Evolutionary conservation across 2,888 invertebrate species (phyloP).

Genomic region (Julus scanicus): DNA sequence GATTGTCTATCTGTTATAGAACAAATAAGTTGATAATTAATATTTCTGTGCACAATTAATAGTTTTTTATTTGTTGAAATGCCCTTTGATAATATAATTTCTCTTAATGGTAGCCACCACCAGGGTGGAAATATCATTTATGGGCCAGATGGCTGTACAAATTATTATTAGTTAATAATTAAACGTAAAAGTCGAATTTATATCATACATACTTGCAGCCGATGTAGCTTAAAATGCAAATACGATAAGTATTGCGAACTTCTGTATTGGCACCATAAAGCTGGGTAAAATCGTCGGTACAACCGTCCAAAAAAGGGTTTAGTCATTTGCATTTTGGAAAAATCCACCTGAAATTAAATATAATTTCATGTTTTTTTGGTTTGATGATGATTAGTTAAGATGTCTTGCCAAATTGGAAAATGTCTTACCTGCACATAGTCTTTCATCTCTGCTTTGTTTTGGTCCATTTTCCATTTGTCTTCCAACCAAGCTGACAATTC

Average conservation of each 20-base stretch:
- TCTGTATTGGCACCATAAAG: constrained; percentile 78
- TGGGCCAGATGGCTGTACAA: too few relatives aligned
- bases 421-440: constrained; percentile 75
- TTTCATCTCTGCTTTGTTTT: constrained; percentile 78
- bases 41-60: too few relatives aligned
- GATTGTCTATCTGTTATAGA: constrained; percentile 77
- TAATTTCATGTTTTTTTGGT: background rate
- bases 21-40: constrained; percentile 16
- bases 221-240: constrained; percentile 76
- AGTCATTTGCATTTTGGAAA: constrained; percentile 86
- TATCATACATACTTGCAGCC: constrained; percentile 69
- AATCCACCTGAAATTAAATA: constrained; percentile 73
- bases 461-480: constrained; percentile 78
- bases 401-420: too few relatives aligned
- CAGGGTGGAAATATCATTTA: too few relatives aligned
- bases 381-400: background rate
- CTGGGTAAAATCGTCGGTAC: constrained; percentile 78
- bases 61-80: too few relatives aligned
- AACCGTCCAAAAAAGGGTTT: constrained; percentile 86
- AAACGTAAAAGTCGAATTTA: too few relatives aligned
- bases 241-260: constrained; percentile 77
- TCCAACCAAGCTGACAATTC: constrained; percentile 85
- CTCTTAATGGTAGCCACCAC: too few relatives aligned
- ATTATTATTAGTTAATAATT: too few relatives aligned
- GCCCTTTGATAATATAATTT: too few relatives aligned